Conservation (phyloP, 2,113 vertebrate genomes). For the Xenus cinereus region DNA sequence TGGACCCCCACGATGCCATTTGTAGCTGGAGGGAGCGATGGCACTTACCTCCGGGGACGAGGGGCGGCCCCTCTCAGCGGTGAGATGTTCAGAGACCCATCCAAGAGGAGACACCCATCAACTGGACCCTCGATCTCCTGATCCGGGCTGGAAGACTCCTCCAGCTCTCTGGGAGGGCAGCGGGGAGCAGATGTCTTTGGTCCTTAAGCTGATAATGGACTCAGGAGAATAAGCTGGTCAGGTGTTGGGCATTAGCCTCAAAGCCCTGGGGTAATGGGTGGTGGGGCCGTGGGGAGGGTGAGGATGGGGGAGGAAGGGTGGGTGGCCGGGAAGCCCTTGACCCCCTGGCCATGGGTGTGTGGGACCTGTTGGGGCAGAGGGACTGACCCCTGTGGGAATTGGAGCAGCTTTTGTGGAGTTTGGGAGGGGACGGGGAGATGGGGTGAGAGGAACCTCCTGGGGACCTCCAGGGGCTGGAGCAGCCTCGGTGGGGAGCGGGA, state of each 20-base stretch:
- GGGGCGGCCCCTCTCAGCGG: background rate
- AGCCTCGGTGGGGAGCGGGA: accelerated
- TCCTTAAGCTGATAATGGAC: conserved; percentile 66
- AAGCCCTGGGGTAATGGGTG: background rate
- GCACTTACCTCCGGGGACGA: conserved; percentile 6
- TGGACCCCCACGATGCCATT: accelerated
- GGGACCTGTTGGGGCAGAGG: background rate
- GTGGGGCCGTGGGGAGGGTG: background rate
- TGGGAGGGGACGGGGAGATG: background rate
- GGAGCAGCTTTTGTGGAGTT: accelerated
- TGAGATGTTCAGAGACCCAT: background rate
- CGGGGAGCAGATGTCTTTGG: conserved; percentile 39
- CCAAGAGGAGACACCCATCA: background rate
- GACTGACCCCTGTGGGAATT: background rate
- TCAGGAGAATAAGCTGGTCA: conserved; percentile 57
- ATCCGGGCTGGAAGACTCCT: background rate
- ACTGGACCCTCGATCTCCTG: background rate
- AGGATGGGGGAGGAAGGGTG: background rate
- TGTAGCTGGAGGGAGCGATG: too few species aligned
- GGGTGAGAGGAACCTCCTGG: accelerated
- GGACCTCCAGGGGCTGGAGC: accelerated
- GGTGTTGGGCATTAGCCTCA: conserved; percentile 58
- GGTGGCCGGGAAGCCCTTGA: background rate
- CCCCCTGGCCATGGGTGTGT: accelerated
- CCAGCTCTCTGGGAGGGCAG: background rate